A percentile compares a stretch with the other conserved stretches of the same genome.
These are phyloP conservation scores for Aleiodes sp. DNA, from an alignment of 1,140 invertebrate species.

Conservation along the genomic window DNA sequence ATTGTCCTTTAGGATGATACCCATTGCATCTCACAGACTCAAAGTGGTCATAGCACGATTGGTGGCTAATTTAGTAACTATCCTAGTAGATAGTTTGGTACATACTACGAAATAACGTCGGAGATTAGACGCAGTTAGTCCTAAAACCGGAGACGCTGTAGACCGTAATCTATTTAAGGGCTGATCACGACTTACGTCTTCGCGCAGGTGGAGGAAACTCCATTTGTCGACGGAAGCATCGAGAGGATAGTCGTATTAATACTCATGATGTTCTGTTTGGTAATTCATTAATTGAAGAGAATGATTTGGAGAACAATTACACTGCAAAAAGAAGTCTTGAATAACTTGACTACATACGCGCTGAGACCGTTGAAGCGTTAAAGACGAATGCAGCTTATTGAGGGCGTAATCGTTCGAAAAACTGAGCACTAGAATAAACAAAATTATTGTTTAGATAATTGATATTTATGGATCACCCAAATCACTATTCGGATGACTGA, in stretches of 20 bases:
- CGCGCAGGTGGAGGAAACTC: background rate
- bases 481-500: no score
- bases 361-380: no score
- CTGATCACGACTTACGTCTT: background rate
- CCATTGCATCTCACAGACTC: background rate
- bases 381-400: no score
- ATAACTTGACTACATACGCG: no score
- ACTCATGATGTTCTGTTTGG: background rate
- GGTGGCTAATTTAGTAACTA: background rate
- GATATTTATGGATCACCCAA: no score
- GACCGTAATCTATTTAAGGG: background rate
- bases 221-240: background rate
- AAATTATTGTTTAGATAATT: no score
- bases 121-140: conserved; percentile 1
- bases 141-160: background rate
- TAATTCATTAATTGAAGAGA: background rate
- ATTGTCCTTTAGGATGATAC: background rate
- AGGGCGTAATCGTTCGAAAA: no score
- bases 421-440: no score
- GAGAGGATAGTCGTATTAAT: background rate
- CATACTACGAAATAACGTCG: background rate
- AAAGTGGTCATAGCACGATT: background rate
- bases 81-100: background rate
- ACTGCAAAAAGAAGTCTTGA: no score
- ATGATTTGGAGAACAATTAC: background rate